Evolutionary conservation across 2,113 vertebrate genomes (phyloP).

Genomic region (Vombatus ursinus): DNA sequence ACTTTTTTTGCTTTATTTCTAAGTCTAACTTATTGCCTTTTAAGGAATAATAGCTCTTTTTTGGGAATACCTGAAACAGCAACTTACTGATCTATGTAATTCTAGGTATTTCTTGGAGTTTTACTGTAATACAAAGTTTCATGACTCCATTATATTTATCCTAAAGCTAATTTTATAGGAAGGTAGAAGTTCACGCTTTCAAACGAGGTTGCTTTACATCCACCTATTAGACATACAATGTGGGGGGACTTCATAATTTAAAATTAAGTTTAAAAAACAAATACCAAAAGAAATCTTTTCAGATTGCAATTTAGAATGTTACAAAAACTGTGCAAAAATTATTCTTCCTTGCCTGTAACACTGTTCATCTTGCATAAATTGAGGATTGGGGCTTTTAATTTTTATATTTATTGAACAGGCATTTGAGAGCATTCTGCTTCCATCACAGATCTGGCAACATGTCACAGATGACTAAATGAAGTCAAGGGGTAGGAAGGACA

Average conservation of each 20-base stretch:
- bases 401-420: background rate
- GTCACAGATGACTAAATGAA: background rate
- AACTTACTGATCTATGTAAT: background rate
- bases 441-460: background rate
- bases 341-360: background rate
- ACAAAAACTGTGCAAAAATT: constrained; percentile 2
- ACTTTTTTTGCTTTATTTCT: background rate
- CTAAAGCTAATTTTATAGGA: background rate
- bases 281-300: background rate
- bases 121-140: background rate
- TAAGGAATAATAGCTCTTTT: constrained; percentile 55
- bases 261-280: background rate
- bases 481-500: background rate
- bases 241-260: background rate
- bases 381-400: constrained; percentile 4
- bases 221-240: background rate
- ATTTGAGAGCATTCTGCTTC: background rate
- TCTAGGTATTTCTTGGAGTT: constrained; percentile 26
- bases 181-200: background rate
- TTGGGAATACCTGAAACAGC: constrained; percentile 8
- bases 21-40: constrained; percentile 41
- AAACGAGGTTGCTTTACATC: background rate
- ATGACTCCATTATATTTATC: background rate
- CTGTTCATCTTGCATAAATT: background rate
- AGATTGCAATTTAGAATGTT: background rate